Conservation (phyloP, 2,888 invertebrate genomes). For the Parnassius orleans region DNA sequence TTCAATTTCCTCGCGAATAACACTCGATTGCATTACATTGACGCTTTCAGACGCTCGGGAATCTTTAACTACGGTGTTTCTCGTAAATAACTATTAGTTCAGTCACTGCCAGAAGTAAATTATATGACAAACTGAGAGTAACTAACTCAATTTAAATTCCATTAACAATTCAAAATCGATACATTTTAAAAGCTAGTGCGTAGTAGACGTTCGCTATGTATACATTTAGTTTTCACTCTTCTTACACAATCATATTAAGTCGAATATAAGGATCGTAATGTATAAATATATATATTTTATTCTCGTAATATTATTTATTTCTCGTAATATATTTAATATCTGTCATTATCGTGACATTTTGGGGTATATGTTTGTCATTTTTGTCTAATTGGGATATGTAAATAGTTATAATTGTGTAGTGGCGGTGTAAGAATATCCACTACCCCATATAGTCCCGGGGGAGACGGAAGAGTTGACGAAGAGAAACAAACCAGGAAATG, state of each 20-base stretch:
- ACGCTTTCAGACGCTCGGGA: constrained; percentile 29
- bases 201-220: neutral
- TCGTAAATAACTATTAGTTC: constrained; percentile 26
- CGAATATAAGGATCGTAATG: no score
- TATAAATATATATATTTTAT: no score
- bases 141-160: constrained; percentile 24
- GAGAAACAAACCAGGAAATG: no score
- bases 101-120: constrained; percentile 22
- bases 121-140: constrained; percentile 13
- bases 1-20: constrained; percentile 46
- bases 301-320: no score
- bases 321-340: no score
- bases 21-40: constrained; percentile 33
- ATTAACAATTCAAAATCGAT: constrained; percentile 21
- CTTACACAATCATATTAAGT: constrained; percentile 1
- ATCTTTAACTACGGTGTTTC: constrained; percentile 31
- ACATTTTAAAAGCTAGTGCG: constrained; percentile 4
- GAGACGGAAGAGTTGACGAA: no score
- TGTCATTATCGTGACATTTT: no score
- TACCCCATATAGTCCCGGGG: no score
- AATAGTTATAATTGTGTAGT: no score
- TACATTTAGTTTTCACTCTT: neutral
- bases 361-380: no score
- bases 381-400: no score
- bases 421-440: no score